Evolutionary conservation across 2,797 vertebrate genomes (phyloP), one percentile per base, ranked within the genome.

Genomic region (Eupleurogrammus muticus): DNA sequence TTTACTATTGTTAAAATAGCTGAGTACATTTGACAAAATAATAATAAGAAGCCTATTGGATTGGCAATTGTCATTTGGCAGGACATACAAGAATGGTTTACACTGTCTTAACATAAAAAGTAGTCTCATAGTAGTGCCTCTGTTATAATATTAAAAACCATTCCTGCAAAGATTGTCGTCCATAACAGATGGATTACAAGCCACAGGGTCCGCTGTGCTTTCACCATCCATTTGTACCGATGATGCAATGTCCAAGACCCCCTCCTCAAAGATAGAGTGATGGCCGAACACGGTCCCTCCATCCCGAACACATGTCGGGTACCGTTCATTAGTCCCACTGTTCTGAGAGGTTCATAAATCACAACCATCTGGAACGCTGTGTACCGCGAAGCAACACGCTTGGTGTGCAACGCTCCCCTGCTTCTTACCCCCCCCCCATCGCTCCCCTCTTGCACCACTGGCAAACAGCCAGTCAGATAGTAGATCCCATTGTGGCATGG

Each of bases 331-430:
- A 84, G 87, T 82, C 73, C 66, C 79, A 48, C 67, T 52, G 0
- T 83, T 89, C 69, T 13, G 72, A 83, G 70, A 73, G 76, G 62
- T 87, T 78, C 83, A 82, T 86, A 78, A 88, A 91, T 92, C 83
- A 69, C 71, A 59, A 62, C 86, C 90, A 87, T 87, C 87, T 90
- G 86, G 83, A 86, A 50, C 3, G 20, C 79, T 65, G 60, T 64
- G 8, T 34, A 73, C 76, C 73, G 71, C 77, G 58, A 48, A 70
- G 75, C 17, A 10, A 19, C 64, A 35, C 14, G 19, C 61, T 65
- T 20, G 1, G 0, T 21, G 52, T 52, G 12, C 46, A 48, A 9
- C 16, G 0, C 40, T 9, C 4, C 58, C 12, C 16, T 0, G 9
- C 1, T 34, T 14, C 49, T 9, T 5, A 3, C 40, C 9, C 1